Conservation (phyloP, 2,113 vertebrate species). For the Trematocara variabile region DNA sequence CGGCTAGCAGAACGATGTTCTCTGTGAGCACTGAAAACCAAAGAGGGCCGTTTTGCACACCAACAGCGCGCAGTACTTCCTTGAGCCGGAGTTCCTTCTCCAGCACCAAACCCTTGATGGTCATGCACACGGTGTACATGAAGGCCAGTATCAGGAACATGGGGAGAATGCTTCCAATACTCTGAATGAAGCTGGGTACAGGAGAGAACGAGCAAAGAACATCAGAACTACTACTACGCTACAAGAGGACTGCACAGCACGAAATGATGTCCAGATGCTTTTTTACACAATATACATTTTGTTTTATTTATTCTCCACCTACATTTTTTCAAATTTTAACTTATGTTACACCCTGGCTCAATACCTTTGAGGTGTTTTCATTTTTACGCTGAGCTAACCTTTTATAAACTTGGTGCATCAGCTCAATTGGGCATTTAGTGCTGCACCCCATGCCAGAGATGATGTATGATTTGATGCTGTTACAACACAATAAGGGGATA, state of each 20-base stretch:
- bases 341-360: neutral
- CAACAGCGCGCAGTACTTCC: conserved; percentile 56
- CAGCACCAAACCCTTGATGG: conserved; percentile 70
- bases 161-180: conserved; percentile 65
- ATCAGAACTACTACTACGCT: neutral
- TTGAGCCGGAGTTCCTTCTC: conserved; percentile 69
- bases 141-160: conserved; percentile 75
- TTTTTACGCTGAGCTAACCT: conserved; percentile 39
- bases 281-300: neutral
- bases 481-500: conserved; percentile 70
- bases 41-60: conserved; percentile 47
- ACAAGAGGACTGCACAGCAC: neutral
- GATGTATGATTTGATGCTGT: conserved; percentile 64
- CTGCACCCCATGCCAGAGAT: conserved; percentile 25
- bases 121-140: conserved; percentile 56
- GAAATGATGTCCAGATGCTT: neutral
- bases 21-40: conserved; percentile 55
- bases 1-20: conserved; percentile 50
- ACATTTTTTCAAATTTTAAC: neutral
- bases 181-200: conserved; percentile 64
- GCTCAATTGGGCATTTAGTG: conserved; percentile 43
- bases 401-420: conserved; percentile 44
- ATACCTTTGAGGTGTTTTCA: neutral
- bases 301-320: neutral
- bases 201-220: neutral